Evolutionary conservation across 2,888 invertebrate genomes (phyloP), one percentile per base, ranked within the genome.

Genomic region (Caenorhabditis sulstoni): DNA sequence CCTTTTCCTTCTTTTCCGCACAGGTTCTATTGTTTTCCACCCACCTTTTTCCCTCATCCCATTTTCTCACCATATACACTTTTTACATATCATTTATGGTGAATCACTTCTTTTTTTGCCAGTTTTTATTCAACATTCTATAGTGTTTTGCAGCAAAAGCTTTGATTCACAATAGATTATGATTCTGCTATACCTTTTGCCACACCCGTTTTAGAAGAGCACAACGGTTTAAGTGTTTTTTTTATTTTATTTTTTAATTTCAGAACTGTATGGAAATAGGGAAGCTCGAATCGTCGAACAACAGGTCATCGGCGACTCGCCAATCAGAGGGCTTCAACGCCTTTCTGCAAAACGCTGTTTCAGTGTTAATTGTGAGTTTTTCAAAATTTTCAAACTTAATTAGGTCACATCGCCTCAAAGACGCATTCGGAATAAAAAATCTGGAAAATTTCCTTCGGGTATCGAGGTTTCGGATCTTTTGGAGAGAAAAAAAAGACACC

Each of bases 231-330:
- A 9, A 37, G 11, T 37, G 37, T 37, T 37, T 11, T 37, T 37
- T 37, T 12, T 49, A 47, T 47, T 35, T 50, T 5, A 37, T 49
- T 62, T 50, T 39, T 49, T 49, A 1, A 29, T 74, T 74, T 66
- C 73, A 79, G 79, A 66, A 68, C 67, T 79, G 67, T 73, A 79
- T 79, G 79, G 79, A 79, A 67, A 79, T 79, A 67, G 79, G 73
- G 73, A 73, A 66, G 22, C 58, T 73, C 49, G 66, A 78, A 68
- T 41, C 66, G 58, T 52, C 73, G 58, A 73, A 52, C 47, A 64
- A 78, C 61, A 55, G 64, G 76, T 68, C 76, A 22, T 50, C 64
- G 49, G 41, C 57, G 47, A 64, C 58, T 58, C 62, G 73, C 62
- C 67, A 59, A 35, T 65, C 68, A 53, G 74, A 75, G 59, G 66